Evolutionary conservation across 2,888 invertebrate species (phyloP).

Genomic region (Ochropleura plecta): DNA sequence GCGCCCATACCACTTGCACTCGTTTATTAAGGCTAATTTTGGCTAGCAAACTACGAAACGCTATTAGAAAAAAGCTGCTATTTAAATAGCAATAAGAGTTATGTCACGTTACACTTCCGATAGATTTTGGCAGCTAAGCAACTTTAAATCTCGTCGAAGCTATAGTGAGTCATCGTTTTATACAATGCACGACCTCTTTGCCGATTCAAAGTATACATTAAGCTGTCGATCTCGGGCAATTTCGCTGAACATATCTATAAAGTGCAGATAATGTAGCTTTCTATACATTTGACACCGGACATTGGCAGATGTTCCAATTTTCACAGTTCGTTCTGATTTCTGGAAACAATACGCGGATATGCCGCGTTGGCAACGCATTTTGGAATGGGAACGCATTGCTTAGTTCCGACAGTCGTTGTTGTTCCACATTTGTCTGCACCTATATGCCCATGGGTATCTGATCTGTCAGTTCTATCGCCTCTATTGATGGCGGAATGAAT

Average conservation of each 20-base stretch:
- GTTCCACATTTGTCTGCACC: constrained; percentile 21
- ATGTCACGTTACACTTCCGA: constrained; percentile 2
- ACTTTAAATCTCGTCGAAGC: constrained; percentile 24
- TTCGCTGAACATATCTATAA: constrained; percentile 34
- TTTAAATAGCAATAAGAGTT: constrained; percentile 39
- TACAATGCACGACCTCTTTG: constrained; percentile 48
- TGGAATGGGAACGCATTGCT: constrained; percentile 53
- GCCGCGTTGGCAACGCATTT: constrained; percentile 36
- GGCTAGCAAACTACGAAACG: constrained; percentile 43
- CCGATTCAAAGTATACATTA: constrained; percentile 41
- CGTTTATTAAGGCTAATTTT: constrained; percentile 57
- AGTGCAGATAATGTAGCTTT: constrained; percentile 28
- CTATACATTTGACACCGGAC: constrained; percentile 42
- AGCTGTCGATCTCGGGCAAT: constrained; percentile 30
- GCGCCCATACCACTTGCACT: constrained; percentile 50
- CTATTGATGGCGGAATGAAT: not conserved
- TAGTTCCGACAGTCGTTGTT: constrained; percentile 38
- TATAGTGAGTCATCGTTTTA: constrained; percentile 52
- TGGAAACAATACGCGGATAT: constrained; percentile 56
- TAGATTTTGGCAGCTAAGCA: constrained; percentile 38
- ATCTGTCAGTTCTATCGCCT: constrained; percentile 2
- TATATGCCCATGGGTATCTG: not conserved
- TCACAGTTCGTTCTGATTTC: constrained; percentile 33
- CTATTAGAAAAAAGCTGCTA: constrained; percentile 36
- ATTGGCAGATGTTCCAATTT: constrained; percentile 38